Evolutionary conservation across 2,888 invertebrate genomes (phyloP).

Genomic region (Calameuta pallipes): DNA sequence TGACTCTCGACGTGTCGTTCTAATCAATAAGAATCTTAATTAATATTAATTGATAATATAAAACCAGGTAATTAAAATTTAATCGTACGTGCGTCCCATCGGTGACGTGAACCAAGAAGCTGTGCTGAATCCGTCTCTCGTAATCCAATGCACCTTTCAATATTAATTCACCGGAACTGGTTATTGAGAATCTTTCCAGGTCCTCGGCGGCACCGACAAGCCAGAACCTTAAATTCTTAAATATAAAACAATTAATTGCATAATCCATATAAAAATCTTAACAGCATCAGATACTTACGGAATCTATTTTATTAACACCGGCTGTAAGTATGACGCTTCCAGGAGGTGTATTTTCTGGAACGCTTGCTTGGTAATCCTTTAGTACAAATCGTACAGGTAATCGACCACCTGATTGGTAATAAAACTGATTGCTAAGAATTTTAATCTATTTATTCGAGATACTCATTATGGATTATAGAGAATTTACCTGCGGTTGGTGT

Average conservation of each 20-base stretch:
- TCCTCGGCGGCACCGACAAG: constrained; percentile 80
- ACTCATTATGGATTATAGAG: constrained; percentile 6
- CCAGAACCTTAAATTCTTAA: constrained; percentile 77
- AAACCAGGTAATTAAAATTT: constrained; percentile 41
- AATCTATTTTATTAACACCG: constrained; percentile 66
- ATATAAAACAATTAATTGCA: neutral
- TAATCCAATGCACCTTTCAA: constrained; percentile 82
- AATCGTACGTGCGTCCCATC: constrained; percentile 78
- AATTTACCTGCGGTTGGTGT: constrained; percentile 56
- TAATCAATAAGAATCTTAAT: constrained; percentile 59
- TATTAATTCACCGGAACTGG: constrained; percentile 82
- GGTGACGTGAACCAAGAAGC: constrained; percentile 84
- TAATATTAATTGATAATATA: neutral
- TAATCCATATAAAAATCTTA: neutral
- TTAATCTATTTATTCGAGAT: neutral
- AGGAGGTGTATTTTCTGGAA: constrained; percentile 81
- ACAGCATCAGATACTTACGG: constrained; percentile 44
- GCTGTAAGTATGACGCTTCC: constrained; percentile 79
- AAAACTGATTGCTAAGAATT: neutral
- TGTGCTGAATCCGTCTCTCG: constrained; percentile 78
- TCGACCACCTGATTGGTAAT: constrained; percentile 43
- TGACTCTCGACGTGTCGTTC: constrained; percentile 88
- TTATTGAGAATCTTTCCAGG: constrained; percentile 80
- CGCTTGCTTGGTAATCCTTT: constrained; percentile 76
- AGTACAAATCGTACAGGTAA: constrained; percentile 76